Conservation (phyloP, 2,888 invertebrate species). For the Imbricaverruca yamaguchii region DNA sequence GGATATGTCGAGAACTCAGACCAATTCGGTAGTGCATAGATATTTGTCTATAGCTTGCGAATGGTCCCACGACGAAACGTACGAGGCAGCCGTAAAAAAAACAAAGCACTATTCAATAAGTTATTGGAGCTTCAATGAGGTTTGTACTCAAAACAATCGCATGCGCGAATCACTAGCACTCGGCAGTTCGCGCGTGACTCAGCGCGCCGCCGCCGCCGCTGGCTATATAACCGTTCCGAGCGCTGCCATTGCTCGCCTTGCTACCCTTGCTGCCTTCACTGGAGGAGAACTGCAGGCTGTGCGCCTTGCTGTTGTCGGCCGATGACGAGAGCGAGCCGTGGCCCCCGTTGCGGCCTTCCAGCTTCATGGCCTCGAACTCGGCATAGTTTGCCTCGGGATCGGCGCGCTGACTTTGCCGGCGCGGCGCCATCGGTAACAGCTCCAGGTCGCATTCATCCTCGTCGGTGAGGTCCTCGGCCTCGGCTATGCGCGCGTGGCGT, state of each 20-base stretch:
- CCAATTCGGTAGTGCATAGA: background rate
- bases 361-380: slow-evolving; percentile 16
- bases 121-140: slow-evolving; percentile 20
- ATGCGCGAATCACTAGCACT: slow-evolving; percentile 9
- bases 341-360: slow-evolving; percentile 11
- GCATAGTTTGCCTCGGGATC: slow-evolving; percentile 8
- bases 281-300: slow-evolving; percentile 10
- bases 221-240: slow-evolving; percentile 14
- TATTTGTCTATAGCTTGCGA: slow-evolving; percentile 5
- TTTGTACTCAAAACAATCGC: slow-evolving; percentile 17
- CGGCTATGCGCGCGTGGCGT: slow-evolving; percentile 3
- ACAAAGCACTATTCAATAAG: slow-evolving; percentile 18
- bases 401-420: background rate
- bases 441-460: background rate
- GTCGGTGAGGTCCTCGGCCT: slow-evolving; percentile 8
- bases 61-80: slow-evolving; percentile 17
- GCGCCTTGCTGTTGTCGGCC: slow-evolving; percentile 18
- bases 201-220: background rate
- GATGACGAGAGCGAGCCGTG: slow-evolving; percentile 1
- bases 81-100: slow-evolving; percentile 12
- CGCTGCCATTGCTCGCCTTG: slow-evolving; percentile 16
- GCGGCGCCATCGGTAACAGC: background rate
- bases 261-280: slow-evolving; percentile 15
- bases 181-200: background rate
- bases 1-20: slow-evolving; percentile 14